These are phyloP conservation scores for Philereme vetulata DNA, from an alignment of 2,888 invertebrate genomes.

Conservation along the genomic window DNA sequence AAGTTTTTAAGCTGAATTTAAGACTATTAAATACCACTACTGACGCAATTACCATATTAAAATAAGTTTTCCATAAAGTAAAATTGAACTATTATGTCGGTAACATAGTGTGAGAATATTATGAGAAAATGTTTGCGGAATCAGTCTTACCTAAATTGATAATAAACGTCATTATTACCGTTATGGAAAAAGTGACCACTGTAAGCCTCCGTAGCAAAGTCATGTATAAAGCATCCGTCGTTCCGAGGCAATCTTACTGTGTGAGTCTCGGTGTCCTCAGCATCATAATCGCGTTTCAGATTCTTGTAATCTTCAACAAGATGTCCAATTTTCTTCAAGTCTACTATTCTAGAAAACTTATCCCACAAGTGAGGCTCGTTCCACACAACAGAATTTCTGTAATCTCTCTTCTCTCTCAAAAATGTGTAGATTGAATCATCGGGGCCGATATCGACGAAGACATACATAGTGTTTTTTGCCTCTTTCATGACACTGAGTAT, in stretches of 20 bases:
- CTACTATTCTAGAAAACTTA: constrained; percentile 54
- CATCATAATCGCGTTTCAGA: background rate
- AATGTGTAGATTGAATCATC: constrained; percentile 76
- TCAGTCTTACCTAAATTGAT: constrained; percentile 77
- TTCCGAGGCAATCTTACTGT: constrained; percentile 8
- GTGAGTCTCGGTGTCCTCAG: constrained; percentile 1
- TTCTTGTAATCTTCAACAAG: constrained; percentile 29
- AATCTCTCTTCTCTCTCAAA: constrained; percentile 70
- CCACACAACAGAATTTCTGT: constrained; percentile 63
- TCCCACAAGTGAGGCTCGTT: constrained; percentile 70
- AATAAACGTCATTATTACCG: constrained; percentile 17
- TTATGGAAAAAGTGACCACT: constrained; percentile 19
- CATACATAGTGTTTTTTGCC: constrained; percentile 58
- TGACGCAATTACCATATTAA: constrained; percentile 31
- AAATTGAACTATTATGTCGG: constrained; percentile 38
- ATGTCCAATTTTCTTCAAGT: constrained; percentile 25
- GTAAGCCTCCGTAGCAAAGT: constrained; percentile 13
- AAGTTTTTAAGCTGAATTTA: constrained; percentile 53
- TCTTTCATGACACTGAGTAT: constrained; percentile 67
- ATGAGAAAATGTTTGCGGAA: constrained; percentile 56
- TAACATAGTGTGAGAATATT: constrained; percentile 45
- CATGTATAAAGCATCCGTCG: constrained; percentile 14
- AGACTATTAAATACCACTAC: constrained; percentile 45
- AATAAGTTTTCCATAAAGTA: constrained; percentile 32
- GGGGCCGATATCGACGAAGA: constrained; percentile 69